Conservation (phyloP, 2,113 vertebrate species). For the Colaptes auratus region DNA sequence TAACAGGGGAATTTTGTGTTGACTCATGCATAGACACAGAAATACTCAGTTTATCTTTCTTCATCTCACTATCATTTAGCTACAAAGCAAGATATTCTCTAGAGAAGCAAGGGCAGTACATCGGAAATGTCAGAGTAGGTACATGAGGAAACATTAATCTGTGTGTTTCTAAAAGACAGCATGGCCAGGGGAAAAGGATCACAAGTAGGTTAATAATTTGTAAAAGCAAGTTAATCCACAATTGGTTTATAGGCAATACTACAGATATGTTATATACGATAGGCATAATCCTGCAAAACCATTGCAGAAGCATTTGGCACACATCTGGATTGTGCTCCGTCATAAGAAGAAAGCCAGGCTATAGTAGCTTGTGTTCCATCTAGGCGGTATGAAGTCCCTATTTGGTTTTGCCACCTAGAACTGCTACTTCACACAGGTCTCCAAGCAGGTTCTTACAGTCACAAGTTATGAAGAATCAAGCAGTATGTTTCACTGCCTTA, state of each 20-base stretch:
- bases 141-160: background rate
- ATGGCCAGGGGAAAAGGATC: background rate
- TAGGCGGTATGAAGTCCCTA: background rate
- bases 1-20: background rate
- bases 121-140: background rate
- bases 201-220: background rate
- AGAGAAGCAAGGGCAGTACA: background rate
- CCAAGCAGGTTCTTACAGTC: background rate
- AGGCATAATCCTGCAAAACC: background rate
- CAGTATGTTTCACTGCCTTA: background rate
- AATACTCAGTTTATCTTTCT: constrained; percentile 15
- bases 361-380: background rate
- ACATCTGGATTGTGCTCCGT: background rate
- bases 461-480: background rate
- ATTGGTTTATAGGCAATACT: background rate
- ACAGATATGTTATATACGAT: background rate
- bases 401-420: background rate
- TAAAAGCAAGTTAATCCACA: background rate
- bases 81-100: background rate
- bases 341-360: background rate
- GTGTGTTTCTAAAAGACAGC: background rate
- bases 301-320: background rate
- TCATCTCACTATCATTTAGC: background rate
- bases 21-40: constrained; percentile 8
- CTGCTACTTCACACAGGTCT: background rate